Conservation (phyloP, 2,797 vertebrate genomes). For the Discoglossus pictus region DNA sequence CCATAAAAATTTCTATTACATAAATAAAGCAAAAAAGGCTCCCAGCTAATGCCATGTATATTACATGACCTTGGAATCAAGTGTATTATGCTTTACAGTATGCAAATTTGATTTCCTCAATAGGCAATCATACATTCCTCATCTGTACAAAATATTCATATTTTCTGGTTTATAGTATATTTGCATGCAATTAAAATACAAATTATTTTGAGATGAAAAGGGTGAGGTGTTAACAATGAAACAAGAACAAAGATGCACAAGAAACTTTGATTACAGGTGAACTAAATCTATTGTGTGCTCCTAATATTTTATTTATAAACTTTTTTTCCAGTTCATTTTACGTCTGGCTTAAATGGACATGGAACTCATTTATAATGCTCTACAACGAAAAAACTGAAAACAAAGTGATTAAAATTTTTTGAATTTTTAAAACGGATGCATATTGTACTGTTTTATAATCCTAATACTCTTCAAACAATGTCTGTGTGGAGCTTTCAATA, state of each 20-base stretch:
- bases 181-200: slow-evolving; percentile 30
- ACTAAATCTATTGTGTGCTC: too few species aligned
- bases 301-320: too few species aligned
- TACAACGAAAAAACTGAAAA: too few species aligned
- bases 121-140: slow-evolving; percentile 3
- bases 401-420: too few species aligned
- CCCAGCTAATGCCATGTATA: slow-evolving; percentile 7
- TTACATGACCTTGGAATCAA: slow-evolving; percentile 20
- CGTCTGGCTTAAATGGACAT: too few species aligned
- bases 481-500: too few species aligned
- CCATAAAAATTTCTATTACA: background rate
- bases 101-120: background rate
- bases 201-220: slow-evolving; percentile 22
- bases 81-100: slow-evolving; percentile 13
- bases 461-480: too few species aligned
- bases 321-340: too few species aligned
- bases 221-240: slow-evolving; percentile 9
- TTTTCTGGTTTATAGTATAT: slow-evolving; percentile 21
- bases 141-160: slow-evolving; percentile 5
- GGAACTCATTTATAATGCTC: too few species aligned
- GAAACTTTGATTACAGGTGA: background rate
- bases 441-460: too few species aligned
- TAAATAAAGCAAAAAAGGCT: slow-evolving; percentile 18
- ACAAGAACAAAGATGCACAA: background rate
- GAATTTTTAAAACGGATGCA: too few species aligned